phyloP scores from a whole-genome alignment of 2,797 vertebrate genomes.

The Falco peregrinus region DNA sequence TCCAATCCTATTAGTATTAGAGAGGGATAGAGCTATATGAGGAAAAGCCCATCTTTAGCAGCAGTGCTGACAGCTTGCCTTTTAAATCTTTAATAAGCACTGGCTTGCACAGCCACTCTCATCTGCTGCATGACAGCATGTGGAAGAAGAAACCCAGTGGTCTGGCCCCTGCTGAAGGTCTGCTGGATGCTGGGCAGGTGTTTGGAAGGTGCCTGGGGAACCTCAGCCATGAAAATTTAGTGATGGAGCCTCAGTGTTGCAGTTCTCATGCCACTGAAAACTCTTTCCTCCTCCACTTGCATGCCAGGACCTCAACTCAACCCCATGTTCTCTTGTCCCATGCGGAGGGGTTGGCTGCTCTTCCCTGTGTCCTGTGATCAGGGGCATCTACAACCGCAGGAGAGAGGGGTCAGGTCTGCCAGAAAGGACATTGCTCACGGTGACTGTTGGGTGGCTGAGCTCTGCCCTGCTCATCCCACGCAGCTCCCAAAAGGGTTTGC shows the following conservation, averaged over 20 bases:
- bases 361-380: rapidly evolving
- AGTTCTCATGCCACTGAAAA: not conserved
- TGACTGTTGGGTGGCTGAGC: not conserved
- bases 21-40: conserved; percentile 54
- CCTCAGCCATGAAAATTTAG: not conserved
- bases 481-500: not conserved
- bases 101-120: not conserved
- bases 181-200: not conserved
- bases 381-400: not conserved
- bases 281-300: not conserved
- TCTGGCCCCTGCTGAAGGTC: not conserved
- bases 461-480: not conserved
- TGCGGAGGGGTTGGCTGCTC: not conserved
- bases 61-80: conserved; percentile 28
- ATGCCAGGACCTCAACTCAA: not conserved
- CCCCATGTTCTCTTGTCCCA: rapidly evolving
- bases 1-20: conserved; percentile 62
- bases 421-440: not conserved
- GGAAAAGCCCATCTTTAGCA: conserved; percentile 43
- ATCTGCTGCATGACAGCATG: not conserved
- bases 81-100: conserved; percentile 56
- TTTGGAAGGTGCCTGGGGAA: not conserved
- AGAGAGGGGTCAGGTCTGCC: not conserved
- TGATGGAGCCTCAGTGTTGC: rapidly evolving
- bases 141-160: not conserved